phyloP scores from a whole-genome alignment of 2,797 vertebrate species.

The Danio jaintianensis region DNA sequence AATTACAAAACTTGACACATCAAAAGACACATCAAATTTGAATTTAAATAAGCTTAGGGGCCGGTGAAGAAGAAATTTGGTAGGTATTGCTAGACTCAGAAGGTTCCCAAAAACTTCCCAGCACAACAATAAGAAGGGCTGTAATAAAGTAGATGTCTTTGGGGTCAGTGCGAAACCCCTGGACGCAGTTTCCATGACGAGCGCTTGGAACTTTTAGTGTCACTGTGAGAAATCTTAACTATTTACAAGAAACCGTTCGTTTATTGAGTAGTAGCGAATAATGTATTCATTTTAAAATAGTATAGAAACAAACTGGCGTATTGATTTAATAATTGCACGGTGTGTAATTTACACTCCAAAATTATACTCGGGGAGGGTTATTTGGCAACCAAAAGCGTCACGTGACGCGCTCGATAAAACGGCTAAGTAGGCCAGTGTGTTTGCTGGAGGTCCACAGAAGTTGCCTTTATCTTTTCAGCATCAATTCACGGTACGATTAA shows the following conservation, averaged over 20 bases:
- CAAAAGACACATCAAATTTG: not conserved
- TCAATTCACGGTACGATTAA: slow-evolving; percentile 10
- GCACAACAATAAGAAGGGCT: not conserved
- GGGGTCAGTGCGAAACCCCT: not conserved
- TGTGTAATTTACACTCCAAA: not conserved
- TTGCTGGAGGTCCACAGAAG: slow-evolving; percentile 4
- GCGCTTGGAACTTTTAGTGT: not conserved
- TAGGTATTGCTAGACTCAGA: not conserved
- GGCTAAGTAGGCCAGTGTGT: not conserved
- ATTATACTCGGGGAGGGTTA: not conserved
- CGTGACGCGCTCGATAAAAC: slow-evolving; percentile 1
- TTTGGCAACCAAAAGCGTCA: slow-evolving; percentile 20
- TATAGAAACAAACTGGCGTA: not conserved
- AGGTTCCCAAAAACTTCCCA: too few species aligned
- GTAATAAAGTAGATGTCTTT: not conserved
- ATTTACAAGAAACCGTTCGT: not conserved
- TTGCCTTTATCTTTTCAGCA: not conserved
- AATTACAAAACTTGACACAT: not conserved
- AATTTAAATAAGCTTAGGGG: not conserved
- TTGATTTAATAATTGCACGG: not conserved
- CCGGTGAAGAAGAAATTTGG: not conserved
- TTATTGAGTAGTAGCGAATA: not conserved
- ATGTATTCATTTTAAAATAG: not conserved
- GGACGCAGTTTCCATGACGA: slow-evolving; percentile 20
- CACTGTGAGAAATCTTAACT: not conserved